A percentile compares a stretch with the other conserved stretches of the same genome.
Conservation (phyloP, 2,113 vertebrate genomes). For the Poecile atricapillus region DNA sequence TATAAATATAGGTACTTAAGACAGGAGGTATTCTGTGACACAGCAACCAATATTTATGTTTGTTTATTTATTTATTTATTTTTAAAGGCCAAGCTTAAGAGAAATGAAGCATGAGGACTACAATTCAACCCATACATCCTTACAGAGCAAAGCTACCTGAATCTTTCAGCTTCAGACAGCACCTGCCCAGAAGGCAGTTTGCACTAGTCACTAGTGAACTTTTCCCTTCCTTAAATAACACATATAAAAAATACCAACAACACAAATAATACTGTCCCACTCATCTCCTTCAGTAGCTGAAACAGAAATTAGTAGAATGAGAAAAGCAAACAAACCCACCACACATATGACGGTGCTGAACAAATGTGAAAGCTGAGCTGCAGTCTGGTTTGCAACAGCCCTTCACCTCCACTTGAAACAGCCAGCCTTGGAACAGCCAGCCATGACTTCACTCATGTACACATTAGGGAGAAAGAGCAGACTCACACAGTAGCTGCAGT, state of each 20-base stretch:
- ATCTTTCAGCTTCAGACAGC: not conserved
- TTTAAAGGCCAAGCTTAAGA: not conserved
- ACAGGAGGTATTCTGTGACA: not conserved
- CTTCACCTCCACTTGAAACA: not conserved
- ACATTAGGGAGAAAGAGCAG: not conserved
- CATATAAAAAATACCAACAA: not conserved
- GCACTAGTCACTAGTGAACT: not conserved
- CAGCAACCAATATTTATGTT: not conserved
- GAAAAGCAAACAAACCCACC: not conserved
- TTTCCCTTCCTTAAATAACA: not conserved
- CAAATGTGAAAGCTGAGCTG: not conserved
- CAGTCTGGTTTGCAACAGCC: not conserved
- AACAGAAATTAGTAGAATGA: not conserved
- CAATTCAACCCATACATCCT: not conserved
- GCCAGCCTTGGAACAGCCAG: not conserved
- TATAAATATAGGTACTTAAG: not conserved
- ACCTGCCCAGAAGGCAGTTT: not conserved
- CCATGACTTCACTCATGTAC: not conserved
- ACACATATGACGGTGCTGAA: accelerated
- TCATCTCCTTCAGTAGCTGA: not conserved
- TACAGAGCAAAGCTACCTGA: not conserved
- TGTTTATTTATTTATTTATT: not conserved
- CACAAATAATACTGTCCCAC: not conserved
- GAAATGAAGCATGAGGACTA: not conserved
- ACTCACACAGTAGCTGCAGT: not conserved